A percentile compares a stretch with the other conserved stretches of the same genome.
These are phyloP conservation scores for Crepidodera aurea DNA, from an alignment of 2,888 invertebrate genomes.

Conservation along the genomic window DNA sequence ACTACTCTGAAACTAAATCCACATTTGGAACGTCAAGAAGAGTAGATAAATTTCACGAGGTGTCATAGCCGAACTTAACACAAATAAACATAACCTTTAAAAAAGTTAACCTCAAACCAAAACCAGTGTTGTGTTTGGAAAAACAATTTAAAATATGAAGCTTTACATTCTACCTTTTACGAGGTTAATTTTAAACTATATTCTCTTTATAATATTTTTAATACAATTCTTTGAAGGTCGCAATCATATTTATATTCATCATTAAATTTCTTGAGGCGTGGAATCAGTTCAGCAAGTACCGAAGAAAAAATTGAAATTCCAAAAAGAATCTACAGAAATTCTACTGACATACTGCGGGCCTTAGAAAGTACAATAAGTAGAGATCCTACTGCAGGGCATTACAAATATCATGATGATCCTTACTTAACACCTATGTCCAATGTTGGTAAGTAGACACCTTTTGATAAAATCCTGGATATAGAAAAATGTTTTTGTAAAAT, in stretches of 20 bases:
- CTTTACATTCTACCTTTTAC: not conserved
- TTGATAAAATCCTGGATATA: too few species aligned
- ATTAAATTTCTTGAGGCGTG: not conserved
- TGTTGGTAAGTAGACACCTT: conserved; percentile 54
- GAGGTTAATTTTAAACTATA: not conserved
- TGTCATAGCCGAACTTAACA: too few species aligned
- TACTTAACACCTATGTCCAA: conserved; percentile 82
- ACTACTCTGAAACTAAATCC: too few species aligned
- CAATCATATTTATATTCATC: not conserved
- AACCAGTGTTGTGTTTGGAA: too few species aligned
- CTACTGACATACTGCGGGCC: conserved; percentile 85
- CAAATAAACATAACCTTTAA: too few species aligned
- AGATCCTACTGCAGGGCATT: conserved; percentile 87
- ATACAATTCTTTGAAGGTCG: conserved; percentile 35
- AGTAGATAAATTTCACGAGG: too few species aligned
- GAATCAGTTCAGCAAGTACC: conserved; percentile 21
- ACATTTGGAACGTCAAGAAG: too few species aligned
- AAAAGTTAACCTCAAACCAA: too few species aligned
- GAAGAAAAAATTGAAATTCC: conserved; percentile 69
- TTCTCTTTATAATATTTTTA: conserved; percentile 43
- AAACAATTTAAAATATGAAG: not conserved
- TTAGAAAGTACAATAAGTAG: conserved; percentile 76
- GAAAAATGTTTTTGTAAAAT: too few species aligned
- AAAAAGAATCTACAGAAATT: conserved; percentile 74
- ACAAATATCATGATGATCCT: conserved; percentile 92